Evolutionary conservation across 2,113 vertebrate species (phyloP).

Genomic region (Erpornis zantholeuca): DNA sequence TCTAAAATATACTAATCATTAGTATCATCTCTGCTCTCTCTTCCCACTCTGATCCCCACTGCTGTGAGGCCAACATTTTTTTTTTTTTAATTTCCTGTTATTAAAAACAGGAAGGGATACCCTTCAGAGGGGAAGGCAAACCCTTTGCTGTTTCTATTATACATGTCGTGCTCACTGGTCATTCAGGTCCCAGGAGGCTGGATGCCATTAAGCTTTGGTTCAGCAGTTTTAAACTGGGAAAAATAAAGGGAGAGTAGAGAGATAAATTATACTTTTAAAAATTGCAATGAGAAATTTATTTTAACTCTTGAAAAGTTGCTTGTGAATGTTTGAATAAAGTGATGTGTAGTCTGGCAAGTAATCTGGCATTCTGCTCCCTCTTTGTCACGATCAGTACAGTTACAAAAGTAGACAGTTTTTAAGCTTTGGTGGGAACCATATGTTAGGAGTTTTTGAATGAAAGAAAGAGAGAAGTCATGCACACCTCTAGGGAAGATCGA

Average conservation of each 20-base stretch:
- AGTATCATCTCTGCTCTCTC: not conserved
- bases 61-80: not conserved
- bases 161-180: not conserved
- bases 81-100: not conserved
- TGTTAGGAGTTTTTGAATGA: not conserved
- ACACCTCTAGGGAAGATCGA: not conserved
- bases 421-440: constrained; percentile 17
- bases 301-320: not conserved
- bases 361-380: not conserved
- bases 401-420: not conserved
- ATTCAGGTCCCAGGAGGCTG: not conserved
- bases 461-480: not conserved
- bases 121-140: not conserved
- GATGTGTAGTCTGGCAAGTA: not conserved
- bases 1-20: not conserved
- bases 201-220: not conserved
- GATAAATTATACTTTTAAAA: not conserved
- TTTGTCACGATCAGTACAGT: not conserved
- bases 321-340: not conserved
- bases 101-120: not conserved
- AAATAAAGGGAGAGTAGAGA: not conserved
- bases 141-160: not conserved
- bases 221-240: not conserved
- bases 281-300: not conserved
- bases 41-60: not conserved